Conservation (phyloP, 2,797 vertebrate species). For the Potorous gilbertii region DNA sequence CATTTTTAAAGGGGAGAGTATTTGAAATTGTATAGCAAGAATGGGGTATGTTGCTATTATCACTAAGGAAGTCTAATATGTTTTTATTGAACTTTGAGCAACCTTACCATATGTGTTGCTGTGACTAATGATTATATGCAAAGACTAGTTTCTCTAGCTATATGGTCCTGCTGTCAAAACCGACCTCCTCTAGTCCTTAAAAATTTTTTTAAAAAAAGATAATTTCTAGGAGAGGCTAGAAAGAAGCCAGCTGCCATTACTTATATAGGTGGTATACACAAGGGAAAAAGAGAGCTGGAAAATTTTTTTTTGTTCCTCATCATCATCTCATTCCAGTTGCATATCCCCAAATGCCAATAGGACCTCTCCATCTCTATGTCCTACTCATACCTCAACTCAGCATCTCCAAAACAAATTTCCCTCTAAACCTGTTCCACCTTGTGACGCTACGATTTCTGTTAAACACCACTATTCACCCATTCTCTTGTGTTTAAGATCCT, state of each 20-base stretch:
- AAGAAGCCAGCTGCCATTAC: background rate
- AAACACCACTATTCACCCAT: background rate
- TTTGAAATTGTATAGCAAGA: rapidly evolving
- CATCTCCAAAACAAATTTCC: background rate
- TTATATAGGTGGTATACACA: background rate
- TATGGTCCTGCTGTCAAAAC: background rate
- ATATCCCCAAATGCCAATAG: background rate
- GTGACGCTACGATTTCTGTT: background rate
- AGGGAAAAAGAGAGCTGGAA: background rate
- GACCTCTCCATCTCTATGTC: background rate
- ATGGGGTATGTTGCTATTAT: background rate
- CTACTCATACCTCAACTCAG: background rate
- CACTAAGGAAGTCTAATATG: background rate
- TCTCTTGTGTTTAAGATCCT: background rate
- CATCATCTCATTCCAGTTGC: background rate
- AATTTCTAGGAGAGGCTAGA: background rate
- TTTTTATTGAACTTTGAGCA: background rate
- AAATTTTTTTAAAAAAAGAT: background rate
- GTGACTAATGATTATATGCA: background rate
- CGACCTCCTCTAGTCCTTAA: background rate
- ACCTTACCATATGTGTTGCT: rapidly evolving
- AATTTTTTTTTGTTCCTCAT: slow-evolving; percentile 3
- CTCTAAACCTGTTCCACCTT: background rate
- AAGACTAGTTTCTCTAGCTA: background rate
- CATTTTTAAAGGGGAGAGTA: background rate